Conservation (phyloP, 1,140 invertebrate species). For the Zaprionus lachaisei region DNA sequence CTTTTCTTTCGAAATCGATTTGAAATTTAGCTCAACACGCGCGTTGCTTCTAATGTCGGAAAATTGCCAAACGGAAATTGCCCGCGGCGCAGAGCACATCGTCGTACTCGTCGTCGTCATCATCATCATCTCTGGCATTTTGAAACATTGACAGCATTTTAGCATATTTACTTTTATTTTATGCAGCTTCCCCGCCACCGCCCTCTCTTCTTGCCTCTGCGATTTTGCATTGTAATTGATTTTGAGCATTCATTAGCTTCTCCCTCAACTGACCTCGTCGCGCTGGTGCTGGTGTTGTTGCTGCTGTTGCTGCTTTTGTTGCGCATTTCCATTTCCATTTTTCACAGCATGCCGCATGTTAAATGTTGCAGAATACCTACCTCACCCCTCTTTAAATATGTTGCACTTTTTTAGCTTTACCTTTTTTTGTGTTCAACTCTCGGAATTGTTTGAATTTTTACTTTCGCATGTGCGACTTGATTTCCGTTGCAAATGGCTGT, state of each 20-base stretch:
- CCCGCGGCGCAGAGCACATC: constrained; percentile 26
- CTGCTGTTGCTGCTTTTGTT: constrained; percentile 32
- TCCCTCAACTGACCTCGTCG: neutral
- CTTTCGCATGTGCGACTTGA: constrained; percentile 81
- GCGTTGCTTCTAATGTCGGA: constrained; percentile 38
- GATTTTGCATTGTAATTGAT: constrained; percentile 73
- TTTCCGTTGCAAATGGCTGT: constrained; percentile 79
- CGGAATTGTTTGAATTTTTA: constrained; percentile 78
- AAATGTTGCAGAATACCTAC: constrained; percentile 69
- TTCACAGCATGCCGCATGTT: constrained; percentile 46
- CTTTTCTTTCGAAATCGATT: constrained; percentile 1
- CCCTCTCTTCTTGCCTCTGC: constrained; percentile 18
- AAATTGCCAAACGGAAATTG: constrained; percentile 66
- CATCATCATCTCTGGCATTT: constrained; percentile 13
- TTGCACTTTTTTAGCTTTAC: constrained; percentile 17
- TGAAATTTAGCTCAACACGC: constrained; percentile 16
- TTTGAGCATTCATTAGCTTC: constrained; percentile 75
- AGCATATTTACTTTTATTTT: constrained; percentile 71
- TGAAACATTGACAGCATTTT: constrained; percentile 45
- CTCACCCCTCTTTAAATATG: constrained; percentile 54
- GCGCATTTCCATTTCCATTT: constrained; percentile 40
- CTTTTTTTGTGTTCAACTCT: constrained; percentile 27
- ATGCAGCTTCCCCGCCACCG: neutral
- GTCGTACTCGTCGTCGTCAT: constrained; percentile 20
- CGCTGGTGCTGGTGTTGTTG: constrained; percentile 18